Evolutionary conservation across 53 echinoderm and acorn worm species (phyloP).

Genomic region (Astropecten irregularis): DNA sequence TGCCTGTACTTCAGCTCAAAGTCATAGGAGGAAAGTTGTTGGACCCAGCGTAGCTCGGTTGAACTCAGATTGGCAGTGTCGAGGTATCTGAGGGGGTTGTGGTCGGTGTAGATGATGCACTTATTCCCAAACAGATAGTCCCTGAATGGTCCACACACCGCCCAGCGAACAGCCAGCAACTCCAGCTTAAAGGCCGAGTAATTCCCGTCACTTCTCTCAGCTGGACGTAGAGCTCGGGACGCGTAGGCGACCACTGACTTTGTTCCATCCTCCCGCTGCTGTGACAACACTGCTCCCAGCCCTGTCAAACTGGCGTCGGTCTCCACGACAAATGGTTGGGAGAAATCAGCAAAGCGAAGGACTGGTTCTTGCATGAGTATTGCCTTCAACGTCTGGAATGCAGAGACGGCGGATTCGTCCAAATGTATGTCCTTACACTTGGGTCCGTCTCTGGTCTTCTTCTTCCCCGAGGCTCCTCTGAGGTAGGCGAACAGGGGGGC

Average conservation of each 20-base stretch:
- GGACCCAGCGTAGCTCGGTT: too few relatives aligned
- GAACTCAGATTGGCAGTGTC: constrained; percentile 33
- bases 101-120: constrained; percentile 30
- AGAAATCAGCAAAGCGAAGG: constrained; percentile 52
- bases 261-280: constrained; percentile 5
- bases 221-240: background rate
- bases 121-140: constrained; percentile 35
- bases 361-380: constrained; percentile 38
- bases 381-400: constrained; percentile 40
- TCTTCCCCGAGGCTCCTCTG: background rate
- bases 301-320: constrained; percentile 48
- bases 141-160: constrained; percentile 36
- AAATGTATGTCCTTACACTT: background rate
- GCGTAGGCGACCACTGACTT: constrained; percentile 33
- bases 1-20: background rate
- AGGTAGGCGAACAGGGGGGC: background rate
- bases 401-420: background rate
- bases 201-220: constrained; percentile 14
- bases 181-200: constrained; percentile 60
- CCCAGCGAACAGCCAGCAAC: constrained; percentile 55
- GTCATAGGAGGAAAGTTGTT: constrained; percentile 21
- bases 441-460: background rate
- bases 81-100: constrained; percentile 31
- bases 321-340: constrained; percentile 38
- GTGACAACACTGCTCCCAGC: constrained; percentile 47